A percentile compares a stretch with the other conserved stretches of the same genome.
These are phyloP conservation scores for Podarcis siculus DNA, from an alignment of 2,797 vertebrate species.

Conservation along the genomic window DNA sequence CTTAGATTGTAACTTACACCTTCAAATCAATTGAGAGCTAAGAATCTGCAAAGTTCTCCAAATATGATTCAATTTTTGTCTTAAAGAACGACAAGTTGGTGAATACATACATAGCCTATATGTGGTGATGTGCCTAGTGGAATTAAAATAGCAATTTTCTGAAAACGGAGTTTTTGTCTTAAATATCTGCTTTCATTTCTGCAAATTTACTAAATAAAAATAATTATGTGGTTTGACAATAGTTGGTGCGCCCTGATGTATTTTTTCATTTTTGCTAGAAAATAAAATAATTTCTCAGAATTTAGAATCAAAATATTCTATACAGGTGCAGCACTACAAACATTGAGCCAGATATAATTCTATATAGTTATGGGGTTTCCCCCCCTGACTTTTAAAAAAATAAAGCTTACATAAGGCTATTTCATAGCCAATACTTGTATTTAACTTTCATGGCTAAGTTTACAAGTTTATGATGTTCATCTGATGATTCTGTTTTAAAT, in stretches of 20 bases:
- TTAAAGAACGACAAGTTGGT: conserved; percentile 27
- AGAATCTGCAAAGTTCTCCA: conserved; percentile 13
- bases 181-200: conserved; percentile 45
- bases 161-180: background rate
- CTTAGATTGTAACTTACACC: background rate
- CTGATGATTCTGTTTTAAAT: conserved; percentile 48
- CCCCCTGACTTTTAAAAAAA: conserved; percentile 51
- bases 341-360: conserved; percentile 33
- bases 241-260: conserved; percentile 58
- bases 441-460: conserved; percentile 48
- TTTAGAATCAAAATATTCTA: conserved; percentile 51
- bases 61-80: conserved; percentile 9
- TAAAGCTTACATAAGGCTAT: conserved; percentile 27
- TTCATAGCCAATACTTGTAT: conserved; percentile 51
- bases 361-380: no score
- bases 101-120: conserved; percentile 25
- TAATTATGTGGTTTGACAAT: background rate
- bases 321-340: conserved; percentile 56
- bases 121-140: conserved; percentile 16
- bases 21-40: conserved; percentile 1
- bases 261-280: conserved; percentile 56
- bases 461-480: conserved; percentile 44
- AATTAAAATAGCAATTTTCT: conserved; percentile 4
- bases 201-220: conserved; percentile 42
- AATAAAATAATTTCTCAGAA: conserved; percentile 61